These are phyloP conservation scores for Brassicogethes aeneus DNA, from an alignment of 2,888 invertebrate species.

Conservation along the genomic window DNA sequence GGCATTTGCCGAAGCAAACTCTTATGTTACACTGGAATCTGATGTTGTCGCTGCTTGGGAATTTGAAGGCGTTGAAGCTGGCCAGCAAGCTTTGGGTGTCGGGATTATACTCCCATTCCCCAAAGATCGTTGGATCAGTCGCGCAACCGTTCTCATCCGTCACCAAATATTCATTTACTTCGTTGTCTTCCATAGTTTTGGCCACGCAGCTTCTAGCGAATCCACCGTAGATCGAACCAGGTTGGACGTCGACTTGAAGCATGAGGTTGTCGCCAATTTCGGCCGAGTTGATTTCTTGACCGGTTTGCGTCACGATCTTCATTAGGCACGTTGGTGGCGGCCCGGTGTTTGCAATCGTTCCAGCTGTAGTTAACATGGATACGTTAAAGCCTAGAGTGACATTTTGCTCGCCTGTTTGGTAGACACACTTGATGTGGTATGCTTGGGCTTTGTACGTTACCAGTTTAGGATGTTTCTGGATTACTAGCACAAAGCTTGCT, in stretches of 20 bases:
- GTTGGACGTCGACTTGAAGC: slow-evolving; percentile 45
- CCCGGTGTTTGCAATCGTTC: slow-evolving; percentile 90
- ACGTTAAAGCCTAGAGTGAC: slow-evolving; percentile 91
- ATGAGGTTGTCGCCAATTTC: slow-evolving; percentile 87
- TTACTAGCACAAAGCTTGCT: slow-evolving; percentile 87
- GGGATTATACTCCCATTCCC: slow-evolving; percentile 85
- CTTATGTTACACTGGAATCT: slow-evolving; percentile 93
- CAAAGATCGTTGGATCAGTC: slow-evolving; percentile 85
- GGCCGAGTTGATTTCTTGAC: slow-evolving; percentile 82
- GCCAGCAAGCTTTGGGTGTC: slow-evolving; percentile 79
- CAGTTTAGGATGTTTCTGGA: slow-evolving; percentile 93
- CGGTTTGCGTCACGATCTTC: slow-evolving; percentile 81
- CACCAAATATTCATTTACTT: slow-evolving; percentile 85
- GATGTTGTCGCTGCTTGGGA: slow-evolving; percentile 89
- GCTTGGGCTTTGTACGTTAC: slow-evolving; percentile 92
- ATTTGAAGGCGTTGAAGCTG: slow-evolving; percentile 89
- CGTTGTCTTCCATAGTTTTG: slow-evolving; percentile 80
- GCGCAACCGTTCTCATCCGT: slow-evolving; percentile 93
- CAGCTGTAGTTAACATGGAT: slow-evolving; percentile 90
- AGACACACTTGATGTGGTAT: slow-evolving; percentile 92
- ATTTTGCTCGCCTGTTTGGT: slow-evolving; percentile 88
- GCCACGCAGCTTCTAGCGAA: slow-evolving; percentile 90
- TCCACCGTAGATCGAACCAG: slow-evolving; percentile 75
- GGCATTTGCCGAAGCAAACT: slow-evolving; percentile 91
- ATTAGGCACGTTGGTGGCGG: slow-evolving; percentile 89